These are phyloP conservation scores for Muscicapa adusta DNA, from an alignment of 2,113 vertebrate species.

Conservation along the genomic window DNA sequence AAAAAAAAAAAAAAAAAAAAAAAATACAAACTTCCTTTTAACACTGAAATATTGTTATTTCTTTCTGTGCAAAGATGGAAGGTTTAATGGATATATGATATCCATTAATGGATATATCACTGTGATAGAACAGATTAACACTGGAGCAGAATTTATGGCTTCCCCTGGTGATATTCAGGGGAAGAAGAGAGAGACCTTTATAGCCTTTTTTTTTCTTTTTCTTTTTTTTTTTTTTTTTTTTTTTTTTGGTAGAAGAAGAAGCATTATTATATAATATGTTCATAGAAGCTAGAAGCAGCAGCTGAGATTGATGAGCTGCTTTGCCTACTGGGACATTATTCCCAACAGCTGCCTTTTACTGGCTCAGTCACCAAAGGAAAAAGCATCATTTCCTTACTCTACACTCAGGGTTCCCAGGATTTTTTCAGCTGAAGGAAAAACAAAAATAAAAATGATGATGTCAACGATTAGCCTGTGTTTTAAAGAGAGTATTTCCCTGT, in stretches of 20 bases:
- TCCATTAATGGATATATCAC: not conserved
- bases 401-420: not conserved
- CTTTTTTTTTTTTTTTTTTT: not conserved
- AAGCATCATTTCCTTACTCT: not conserved
- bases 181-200: not conserved
- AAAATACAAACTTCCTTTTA: not conserved
- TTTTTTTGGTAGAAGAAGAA: not conserved
- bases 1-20: not conserved
- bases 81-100: conserved; percentile 1
- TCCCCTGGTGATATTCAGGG: not conserved
- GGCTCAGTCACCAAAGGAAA: not conserved
- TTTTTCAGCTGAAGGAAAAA: not conserved
- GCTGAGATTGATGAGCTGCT: conserved; percentile 4
- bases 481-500: not conserved
- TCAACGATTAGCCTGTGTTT: not conserved
- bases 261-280: not conserved
- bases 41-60: not conserved
- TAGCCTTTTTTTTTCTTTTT: not conserved
- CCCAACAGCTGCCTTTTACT: not conserved
- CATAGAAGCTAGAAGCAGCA: not conserved
- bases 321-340: conserved; percentile 9
- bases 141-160: conserved; percentile 2
- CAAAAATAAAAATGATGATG: not conserved
- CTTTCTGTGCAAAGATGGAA: not conserved
- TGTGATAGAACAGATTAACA: not conserved